Evolutionary conservation across 1,140 invertebrate species (phyloP).

Genomic region (Pseudomyrmex sp.): DNA sequence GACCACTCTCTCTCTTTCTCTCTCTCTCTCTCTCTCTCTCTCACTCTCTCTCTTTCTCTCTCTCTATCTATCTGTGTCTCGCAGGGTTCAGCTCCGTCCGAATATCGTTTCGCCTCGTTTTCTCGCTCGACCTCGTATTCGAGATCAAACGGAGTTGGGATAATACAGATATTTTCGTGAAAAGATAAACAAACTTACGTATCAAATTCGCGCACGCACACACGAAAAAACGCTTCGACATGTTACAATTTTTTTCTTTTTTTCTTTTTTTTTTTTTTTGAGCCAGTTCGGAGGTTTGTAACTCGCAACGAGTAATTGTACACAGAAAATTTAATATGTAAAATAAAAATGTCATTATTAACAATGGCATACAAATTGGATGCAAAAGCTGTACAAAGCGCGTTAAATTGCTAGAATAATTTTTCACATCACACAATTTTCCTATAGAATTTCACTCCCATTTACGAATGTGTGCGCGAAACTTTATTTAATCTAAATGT

Average conservation of each 20-base stretch:
- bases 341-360: background rate
- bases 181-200: constrained; percentile 32
- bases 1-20: background rate
- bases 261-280: background rate
- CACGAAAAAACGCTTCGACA: constrained; percentile 1
- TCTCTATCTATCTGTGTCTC: background rate
- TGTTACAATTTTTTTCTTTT: constrained; percentile 12
- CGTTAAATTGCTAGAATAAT: background rate
- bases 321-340: background rate
- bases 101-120: constrained; percentile 46
- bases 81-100: constrained; percentile 50
- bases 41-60: too few relatives aligned
- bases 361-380: background rate
- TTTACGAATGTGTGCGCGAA: too few relatives aligned
- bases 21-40: too few relatives aligned
- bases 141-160: constrained; percentile 37
- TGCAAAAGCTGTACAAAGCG: background rate
- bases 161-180: constrained; percentile 39
- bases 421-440: constrained; percentile 14
- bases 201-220: constrained; percentile 21
- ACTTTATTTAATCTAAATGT: background rate
- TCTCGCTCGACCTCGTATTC: constrained; percentile 24
- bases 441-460: background rate
- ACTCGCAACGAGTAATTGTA: background rate
- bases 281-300: constrained; percentile 23